phyloP scores from a whole-genome alignment of 2,888 invertebrate genomes.

The Platynereis dumerilii region DNA sequence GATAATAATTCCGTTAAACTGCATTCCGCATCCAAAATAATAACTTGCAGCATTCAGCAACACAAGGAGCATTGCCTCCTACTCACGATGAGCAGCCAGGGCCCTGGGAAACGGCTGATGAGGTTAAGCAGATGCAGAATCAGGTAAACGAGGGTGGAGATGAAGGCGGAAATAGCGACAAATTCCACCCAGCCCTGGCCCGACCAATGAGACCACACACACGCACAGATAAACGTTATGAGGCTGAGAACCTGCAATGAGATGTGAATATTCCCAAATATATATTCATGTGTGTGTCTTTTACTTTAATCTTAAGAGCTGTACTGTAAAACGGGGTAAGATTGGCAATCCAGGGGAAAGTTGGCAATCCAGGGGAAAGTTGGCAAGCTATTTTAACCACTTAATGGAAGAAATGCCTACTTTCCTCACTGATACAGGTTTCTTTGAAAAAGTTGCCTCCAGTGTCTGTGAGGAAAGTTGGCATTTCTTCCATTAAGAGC shows the following conservation, averaged over 20 bases:
- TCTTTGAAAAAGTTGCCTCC: too few relatives aligned
- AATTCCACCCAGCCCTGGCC: slow-evolving; percentile 34
- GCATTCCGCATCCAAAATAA: too few relatives aligned
- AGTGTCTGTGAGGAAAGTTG: too few relatives aligned
- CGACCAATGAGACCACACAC: slow-evolving; percentile 24
- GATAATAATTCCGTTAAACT: too few relatives aligned
- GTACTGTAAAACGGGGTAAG: too few relatives aligned
- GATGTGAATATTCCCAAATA: background rate
- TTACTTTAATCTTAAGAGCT: too few relatives aligned
- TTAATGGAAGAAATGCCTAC: too few relatives aligned
- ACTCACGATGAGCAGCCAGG: slow-evolving; percentile 39
- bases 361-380: too few relatives aligned
- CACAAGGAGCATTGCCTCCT: background rate
- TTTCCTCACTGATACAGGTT: too few relatives aligned
- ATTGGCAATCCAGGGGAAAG: too few relatives aligned
- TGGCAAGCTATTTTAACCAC: too few relatives aligned
- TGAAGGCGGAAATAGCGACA: slow-evolving; percentile 33
- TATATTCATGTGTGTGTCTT: background rate
- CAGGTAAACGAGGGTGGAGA: slow-evolving; percentile 27
- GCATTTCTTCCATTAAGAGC: too few relatives aligned
- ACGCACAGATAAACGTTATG: slow-evolving; percentile 34
- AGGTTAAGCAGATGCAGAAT: slow-evolving; percentile 35
- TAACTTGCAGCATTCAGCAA: background rate
- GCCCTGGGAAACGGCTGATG: slow-evolving; percentile 35
- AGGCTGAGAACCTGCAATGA: slow-evolving; percentile 29